Conservation (phyloP, 2,797 vertebrate genomes). For the Acanthurus leucopareius region DNA sequence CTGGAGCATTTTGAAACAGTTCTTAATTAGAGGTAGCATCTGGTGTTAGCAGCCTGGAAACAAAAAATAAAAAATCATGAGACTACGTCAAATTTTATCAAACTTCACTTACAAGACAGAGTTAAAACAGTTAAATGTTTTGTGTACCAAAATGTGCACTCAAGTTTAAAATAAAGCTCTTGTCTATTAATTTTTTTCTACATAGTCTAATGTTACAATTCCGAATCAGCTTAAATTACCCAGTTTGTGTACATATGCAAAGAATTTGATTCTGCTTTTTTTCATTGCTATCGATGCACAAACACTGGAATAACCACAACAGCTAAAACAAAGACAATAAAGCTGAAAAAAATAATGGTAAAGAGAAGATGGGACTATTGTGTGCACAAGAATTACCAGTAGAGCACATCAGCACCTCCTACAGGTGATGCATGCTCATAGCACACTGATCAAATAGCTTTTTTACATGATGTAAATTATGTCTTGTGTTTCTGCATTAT, state of each 20-base stretch:
- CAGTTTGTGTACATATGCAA: background rate
- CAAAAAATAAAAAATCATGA: constrained; percentile 34
- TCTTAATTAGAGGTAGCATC: constrained; percentile 68
- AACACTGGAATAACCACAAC: background rate
- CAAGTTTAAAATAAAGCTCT: constrained; percentile 5
- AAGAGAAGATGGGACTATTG: background rate
- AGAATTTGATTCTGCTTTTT: background rate
- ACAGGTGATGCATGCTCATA: too few relatives aligned
- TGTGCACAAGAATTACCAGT: too few relatives aligned
- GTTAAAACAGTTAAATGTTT: constrained; percentile 15
- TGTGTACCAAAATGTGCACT: background rate
- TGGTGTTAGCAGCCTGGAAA: constrained; percentile 40
- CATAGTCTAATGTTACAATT: background rate
- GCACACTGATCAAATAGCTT: too few relatives aligned
- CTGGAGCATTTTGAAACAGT: constrained; percentile 44
- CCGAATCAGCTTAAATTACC: background rate
- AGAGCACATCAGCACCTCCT: too few relatives aligned
- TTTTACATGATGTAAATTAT: too few relatives aligned
- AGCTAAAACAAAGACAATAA: background rate
- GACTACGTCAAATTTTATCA: constrained; percentile 23
- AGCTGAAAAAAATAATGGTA: background rate
- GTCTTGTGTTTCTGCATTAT: too few relatives aligned
- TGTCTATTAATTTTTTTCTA: background rate
- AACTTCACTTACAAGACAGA: constrained; percentile 12
- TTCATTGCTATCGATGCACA: background rate